Conservation (phyloP, 1,140 invertebrate genomes). For the Drosophila equinoxialis region DNA sequence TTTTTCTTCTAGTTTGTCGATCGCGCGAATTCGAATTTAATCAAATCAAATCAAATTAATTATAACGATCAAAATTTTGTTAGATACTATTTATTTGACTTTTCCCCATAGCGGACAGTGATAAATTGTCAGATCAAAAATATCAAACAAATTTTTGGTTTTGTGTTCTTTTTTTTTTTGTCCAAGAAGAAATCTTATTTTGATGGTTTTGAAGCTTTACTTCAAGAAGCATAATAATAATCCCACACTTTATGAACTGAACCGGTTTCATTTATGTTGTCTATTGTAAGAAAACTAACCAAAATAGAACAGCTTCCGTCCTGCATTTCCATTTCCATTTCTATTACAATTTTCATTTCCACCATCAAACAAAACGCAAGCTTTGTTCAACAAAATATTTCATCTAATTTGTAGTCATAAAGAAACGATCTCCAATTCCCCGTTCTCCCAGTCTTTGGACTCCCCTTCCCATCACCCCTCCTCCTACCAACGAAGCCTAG, state of each 20-base stretch:
- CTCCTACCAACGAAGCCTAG: not conserved
- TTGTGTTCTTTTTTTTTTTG: too few relatives aligned
- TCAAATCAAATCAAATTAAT: slow-evolving; percentile 82
- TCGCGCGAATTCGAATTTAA: slow-evolving; percentile 75
- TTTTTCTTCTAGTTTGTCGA: slow-evolving; percentile 6
- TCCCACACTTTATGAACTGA: slow-evolving; percentile 63
- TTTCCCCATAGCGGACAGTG: slow-evolving; percentile 58
- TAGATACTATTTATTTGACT: slow-evolving; percentile 27
- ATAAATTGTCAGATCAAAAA: slow-evolving; percentile 73
- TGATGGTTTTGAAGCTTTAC: slow-evolving; percentile 42
- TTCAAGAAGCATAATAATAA: slow-evolving; percentile 33
- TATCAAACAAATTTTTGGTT: slow-evolving; percentile 31
- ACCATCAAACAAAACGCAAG: slow-evolving; percentile 50
- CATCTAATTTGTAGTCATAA: slow-evolving; percentile 58
- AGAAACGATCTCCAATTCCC: slow-evolving; percentile 43
- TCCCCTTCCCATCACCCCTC: not conserved
- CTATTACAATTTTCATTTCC: not conserved
- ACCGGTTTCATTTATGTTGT: slow-evolving; percentile 44
- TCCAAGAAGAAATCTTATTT: slow-evolving; percentile 54
- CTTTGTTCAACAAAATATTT: slow-evolving; percentile 54
- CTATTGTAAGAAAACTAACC: slow-evolving; percentile 31
- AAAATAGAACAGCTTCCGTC: slow-evolving; percentile 68
- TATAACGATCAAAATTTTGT: slow-evolving; percentile 57
- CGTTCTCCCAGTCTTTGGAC: not conserved
- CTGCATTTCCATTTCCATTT: slow-evolving; percentile 53